Percentiles rank a stretch among this genome's conserved stretches.
These are phyloP conservation scores for Clostera curtula DNA, from an alignment of 2,888 invertebrate genomes.

Conservation along the genomic window DNA sequence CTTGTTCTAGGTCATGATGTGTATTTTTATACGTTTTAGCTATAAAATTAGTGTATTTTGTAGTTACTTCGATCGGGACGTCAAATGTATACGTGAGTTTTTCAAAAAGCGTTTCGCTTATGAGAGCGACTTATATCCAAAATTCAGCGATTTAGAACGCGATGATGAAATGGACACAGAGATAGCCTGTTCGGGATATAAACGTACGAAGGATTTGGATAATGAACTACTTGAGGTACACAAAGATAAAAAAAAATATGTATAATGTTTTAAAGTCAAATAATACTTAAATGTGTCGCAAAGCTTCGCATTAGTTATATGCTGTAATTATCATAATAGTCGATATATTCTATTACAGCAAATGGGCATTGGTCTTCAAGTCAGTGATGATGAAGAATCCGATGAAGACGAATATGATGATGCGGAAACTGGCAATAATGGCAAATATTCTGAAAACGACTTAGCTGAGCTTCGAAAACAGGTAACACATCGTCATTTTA, in stretches of 20 bases:
- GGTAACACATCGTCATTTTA: slow-evolving; percentile 27
- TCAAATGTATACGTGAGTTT: slow-evolving; percentile 91
- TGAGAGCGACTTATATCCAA: slow-evolving; percentile 88
- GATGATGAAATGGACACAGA: slow-evolving; percentile 91
- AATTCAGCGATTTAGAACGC: slow-evolving; percentile 83
- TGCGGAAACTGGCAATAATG: slow-evolving; percentile 30
- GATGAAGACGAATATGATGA: slow-evolving; percentile 38
- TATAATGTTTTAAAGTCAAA: neutral
- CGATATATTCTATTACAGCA: slow-evolving; percentile 32
- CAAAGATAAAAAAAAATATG: neutral
- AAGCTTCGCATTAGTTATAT: too few relatives aligned
- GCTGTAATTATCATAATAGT: too few relatives aligned
- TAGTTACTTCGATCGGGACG: slow-evolving; percentile 96
- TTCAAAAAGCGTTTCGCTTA: slow-evolving; percentile 92
- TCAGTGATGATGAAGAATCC: slow-evolving; percentile 50
- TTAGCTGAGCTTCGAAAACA: slow-evolving; percentile 43
- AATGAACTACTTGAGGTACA: slow-evolving; percentile 77
- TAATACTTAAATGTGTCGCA: too few relatives aligned
- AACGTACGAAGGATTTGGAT: slow-evolving; percentile 88
- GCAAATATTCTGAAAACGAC: slow-evolving; percentile 62
- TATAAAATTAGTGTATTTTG: neutral
- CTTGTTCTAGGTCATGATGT: neutral
- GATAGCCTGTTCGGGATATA: slow-evolving; percentile 94
- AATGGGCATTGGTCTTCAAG: slow-evolving; percentile 55
- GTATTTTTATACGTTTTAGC: neutral